Conservation (phyloP, 1,140 invertebrate genomes). For the Nasonia longicornis region DNA sequence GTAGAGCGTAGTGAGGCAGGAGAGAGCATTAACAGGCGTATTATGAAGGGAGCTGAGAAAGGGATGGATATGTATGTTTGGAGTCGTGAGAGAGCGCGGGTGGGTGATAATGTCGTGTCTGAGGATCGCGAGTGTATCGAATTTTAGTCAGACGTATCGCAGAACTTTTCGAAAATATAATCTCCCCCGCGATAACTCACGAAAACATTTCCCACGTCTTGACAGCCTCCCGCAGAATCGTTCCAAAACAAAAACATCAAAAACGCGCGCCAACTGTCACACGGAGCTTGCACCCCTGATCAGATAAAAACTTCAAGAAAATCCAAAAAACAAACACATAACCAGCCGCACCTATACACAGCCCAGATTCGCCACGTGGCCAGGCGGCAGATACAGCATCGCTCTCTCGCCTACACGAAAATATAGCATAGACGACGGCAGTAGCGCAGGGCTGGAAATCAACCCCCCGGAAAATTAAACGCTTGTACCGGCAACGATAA, state of each 20-base stretch:
- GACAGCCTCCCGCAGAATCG: background rate
- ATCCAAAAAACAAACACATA: background rate
- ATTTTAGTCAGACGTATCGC: too few relatives aligned
- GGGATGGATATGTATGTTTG: background rate
- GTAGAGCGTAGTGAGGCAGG: background rate
- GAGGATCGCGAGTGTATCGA: background rate
- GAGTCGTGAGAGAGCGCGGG: background rate
- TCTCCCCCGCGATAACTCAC: background rate
- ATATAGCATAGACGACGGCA: background rate
- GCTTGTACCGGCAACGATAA: conserved; percentile 67
- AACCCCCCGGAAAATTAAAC: conserved; percentile 70
- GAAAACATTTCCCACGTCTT: background rate
- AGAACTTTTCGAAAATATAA: background rate
- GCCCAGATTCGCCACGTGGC: conserved; percentile 62
- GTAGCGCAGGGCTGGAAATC: conserved; percentile 51
- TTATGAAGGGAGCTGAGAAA: conserved; percentile 16
- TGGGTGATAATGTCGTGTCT: conserved; percentile 38
- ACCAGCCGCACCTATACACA: background rate
- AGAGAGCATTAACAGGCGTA: conserved; percentile 37
- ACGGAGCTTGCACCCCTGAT: background rate
- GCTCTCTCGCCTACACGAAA: conserved; percentile 42
- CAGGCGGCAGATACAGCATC: conserved; percentile 59
- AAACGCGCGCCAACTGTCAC: conserved; percentile 19
- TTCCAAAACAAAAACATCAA: conserved; percentile 23
- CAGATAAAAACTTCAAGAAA: background rate